Percentiles rank a stretch among this genome's conserved stretches.
Evolutionary conservation across 1,140 invertebrate genomes (phyloP).

Genomic region (Portunus trituberculatus): DNA sequence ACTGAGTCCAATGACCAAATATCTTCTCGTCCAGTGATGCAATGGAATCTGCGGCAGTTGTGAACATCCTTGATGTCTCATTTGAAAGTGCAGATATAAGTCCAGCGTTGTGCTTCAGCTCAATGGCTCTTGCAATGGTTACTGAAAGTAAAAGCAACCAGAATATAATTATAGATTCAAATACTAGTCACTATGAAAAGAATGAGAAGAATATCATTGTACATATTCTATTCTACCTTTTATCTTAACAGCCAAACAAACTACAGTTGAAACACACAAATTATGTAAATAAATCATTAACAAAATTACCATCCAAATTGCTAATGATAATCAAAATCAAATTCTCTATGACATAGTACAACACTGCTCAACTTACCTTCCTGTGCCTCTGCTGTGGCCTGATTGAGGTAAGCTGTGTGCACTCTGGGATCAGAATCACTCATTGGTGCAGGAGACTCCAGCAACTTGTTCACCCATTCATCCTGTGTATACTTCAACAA

Average conservation of each 20-base stretch:
- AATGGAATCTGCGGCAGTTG: constrained; percentile 84
- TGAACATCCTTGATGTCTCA: constrained; percentile 86
- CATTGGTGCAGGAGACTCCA: constrained; percentile 81
- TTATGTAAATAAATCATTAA: too few relatives aligned
- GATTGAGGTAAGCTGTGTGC: constrained; percentile 85
- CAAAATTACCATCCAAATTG: too few relatives aligned
- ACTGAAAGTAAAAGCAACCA: constrained; percentile 81
- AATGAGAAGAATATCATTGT: too few relatives aligned
- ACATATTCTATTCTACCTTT: too few relatives aligned
- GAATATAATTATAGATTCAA: not conserved
- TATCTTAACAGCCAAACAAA: too few relatives aligned
- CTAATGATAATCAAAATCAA: too few relatives aligned
- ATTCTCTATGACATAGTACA: too few relatives aligned
- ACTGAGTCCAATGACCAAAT: constrained; percentile 86
- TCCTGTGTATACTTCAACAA: constrained; percentile 84
- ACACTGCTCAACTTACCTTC: constrained; percentile 82
- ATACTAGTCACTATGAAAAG: too few relatives aligned
- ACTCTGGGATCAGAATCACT: constrained; percentile 85
- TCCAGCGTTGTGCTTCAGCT: constrained; percentile 85
- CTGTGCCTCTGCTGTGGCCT: constrained; percentile 88
- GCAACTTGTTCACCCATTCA: constrained; percentile 68
- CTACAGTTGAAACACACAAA: too few relatives aligned
- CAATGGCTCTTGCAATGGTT: constrained; percentile 87
- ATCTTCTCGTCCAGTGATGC: constrained; percentile 83
- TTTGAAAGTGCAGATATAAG: constrained; percentile 86